Evolutionary conservation across 2,113 vertebrate species (phyloP), one percentile per base, ranked within the genome.

Genomic region (Pipra filicauda): DNA sequence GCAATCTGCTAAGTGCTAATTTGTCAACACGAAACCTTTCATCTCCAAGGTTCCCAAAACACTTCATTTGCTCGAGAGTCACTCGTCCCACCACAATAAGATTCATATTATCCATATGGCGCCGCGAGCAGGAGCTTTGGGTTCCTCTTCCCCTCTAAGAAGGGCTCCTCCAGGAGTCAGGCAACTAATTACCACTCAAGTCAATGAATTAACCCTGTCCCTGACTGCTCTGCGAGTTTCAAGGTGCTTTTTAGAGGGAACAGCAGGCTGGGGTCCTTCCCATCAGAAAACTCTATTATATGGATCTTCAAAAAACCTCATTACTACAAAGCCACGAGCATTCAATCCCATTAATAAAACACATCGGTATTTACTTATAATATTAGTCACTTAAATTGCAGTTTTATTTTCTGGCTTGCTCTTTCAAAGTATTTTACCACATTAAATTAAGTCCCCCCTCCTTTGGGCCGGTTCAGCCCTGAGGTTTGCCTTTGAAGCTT

Each of bases 301-400:
- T 2, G 4, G 65, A 75, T 93, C 91, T 97, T 95, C 94, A 92
- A 91, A 92, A 95, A 95, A 88, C 52, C 93, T 96, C 93, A 94
- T 95, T 92, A 95, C 84, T 89, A 95, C 94, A 93, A 95, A 95
- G 96, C 94, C 85, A 43, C 23, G 61, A 85, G 93, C 80, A 92
- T 95, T 92, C 94, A 85, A 92, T 95, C 89, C 93, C 91, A 85
- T 94, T 96, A 96, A 96, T 97, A 97, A 97, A 94, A 88, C 84
- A 67, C 91, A 96, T 91, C 62, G 70, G 91, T 75, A 73, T 89
- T 78, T 96, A 96, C 96, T 95, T 96, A 95, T 79, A 89, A 96
- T 94, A 96, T 92, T 92, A 88, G 84, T 89, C 89, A 91, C 91
- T 95, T 89, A 96, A 96, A 96, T 94, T 97, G 94, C 94, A 89